Conservation (phyloP, 2,888 invertebrate genomes). For the Strigamia crassipes region DNA sequence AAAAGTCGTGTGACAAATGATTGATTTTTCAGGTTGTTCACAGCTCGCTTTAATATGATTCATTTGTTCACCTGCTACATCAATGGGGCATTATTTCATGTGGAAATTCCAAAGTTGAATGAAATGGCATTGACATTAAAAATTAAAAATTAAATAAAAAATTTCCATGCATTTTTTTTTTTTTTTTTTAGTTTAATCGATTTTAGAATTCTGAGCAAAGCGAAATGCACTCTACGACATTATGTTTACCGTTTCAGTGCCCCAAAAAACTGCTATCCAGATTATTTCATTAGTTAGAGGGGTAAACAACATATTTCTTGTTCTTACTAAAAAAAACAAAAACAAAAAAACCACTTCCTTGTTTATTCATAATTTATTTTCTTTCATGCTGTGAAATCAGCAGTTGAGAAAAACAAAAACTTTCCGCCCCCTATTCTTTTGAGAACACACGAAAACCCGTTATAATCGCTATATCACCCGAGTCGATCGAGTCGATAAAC, state of each 20-base stretch:
- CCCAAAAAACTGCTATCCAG: not conserved
- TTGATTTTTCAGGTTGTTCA: not conserved
- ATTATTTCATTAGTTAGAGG: not conserved
- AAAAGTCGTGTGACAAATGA: not conserved
- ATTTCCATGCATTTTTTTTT: too few species aligned
- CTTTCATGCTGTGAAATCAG: not conserved
- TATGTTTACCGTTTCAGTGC: not conserved
- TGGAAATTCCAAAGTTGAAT: not conserved
- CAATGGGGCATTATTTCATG: not conserved
- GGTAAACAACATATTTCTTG: not conserved
- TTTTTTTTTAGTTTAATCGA: not conserved
- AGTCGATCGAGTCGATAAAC: too few species aligned
- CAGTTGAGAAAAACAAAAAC: too few species aligned
- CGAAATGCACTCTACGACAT: not conserved
- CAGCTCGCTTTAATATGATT: not conserved
- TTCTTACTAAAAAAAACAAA: not conserved
- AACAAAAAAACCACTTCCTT: not conserved
- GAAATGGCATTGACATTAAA: not conserved
- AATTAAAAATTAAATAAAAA: too few species aligned
- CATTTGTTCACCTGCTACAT: not conserved
- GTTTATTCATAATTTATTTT: not conserved
- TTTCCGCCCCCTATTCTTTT: too few species aligned
- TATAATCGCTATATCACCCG: too few species aligned
- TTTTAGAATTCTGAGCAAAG: not conserved
- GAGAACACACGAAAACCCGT: too few species aligned